A percentile compares a stretch with the other conserved stretches of the same genome.
phyloP scores from a whole-genome alignment of 2,888 invertebrate species.

The Rotaria socialis region DNA sequence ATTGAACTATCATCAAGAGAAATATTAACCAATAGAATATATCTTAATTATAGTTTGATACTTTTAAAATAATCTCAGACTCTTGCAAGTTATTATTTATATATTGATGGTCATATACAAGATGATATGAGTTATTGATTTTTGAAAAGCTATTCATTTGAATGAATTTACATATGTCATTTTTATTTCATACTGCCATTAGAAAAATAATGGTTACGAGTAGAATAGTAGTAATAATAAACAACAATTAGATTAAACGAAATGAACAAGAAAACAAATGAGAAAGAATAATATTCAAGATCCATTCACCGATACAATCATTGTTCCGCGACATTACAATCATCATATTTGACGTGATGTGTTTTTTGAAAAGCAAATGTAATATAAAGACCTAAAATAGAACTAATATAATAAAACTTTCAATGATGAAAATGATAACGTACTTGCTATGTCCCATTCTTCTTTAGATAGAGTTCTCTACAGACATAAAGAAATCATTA shows the following conservation, averaged over 20 bases:
- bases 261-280: neutral
- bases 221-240: neutral
- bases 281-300: neutral
- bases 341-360: conserved; percentile 2
- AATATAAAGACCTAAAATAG: conserved; percentile 19
- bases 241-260: neutral
- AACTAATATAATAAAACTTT: neutral
- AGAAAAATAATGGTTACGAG: neutral
- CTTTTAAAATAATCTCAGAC: no score
- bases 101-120: no score
- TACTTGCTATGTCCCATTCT: conserved; percentile 25
- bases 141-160: neutral
- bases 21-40: no score
- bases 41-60: no score
- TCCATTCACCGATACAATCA: neutral
- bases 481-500: neutral
- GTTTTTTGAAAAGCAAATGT: conserved; percentile 30
- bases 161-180: neutral
- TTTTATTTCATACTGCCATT: neutral
- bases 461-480: neutral
- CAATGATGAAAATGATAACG: neutral
- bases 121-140: no score
- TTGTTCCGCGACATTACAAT: neutral
- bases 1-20: no score
- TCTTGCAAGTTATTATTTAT: no score